phyloP scores from a whole-genome alignment of 2,113 vertebrate genomes.

The Neogobius melanostomus region DNA sequence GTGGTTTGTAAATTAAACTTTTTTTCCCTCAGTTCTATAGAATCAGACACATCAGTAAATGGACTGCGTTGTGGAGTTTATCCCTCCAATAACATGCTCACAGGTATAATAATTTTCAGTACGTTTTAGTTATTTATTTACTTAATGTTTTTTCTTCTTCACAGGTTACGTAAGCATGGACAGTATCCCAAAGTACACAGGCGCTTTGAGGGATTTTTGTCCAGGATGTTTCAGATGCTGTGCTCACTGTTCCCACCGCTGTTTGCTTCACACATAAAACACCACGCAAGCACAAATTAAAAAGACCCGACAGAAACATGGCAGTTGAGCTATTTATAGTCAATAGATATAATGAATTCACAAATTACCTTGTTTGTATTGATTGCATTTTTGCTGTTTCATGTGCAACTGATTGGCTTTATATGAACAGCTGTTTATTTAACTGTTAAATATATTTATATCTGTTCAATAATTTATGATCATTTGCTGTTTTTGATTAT shows the following conservation, averaged over 20 bases:
- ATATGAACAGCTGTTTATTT: neutral
- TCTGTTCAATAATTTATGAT: neutral
- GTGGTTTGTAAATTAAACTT: too few relatives aligned
- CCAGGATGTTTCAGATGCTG: slow-evolving; percentile 41
- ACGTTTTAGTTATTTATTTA: neutral
- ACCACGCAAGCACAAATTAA: neutral
- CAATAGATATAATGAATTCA: neutral
- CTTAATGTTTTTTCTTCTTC: neutral
- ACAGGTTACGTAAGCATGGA: slow-evolving; percentile 63
- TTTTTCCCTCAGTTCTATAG: slow-evolving; percentile 47
- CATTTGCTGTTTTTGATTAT: neutral
- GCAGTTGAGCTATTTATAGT: neutral
- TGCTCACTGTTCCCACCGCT: slow-evolving; percentile 34
- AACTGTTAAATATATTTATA: neutral
- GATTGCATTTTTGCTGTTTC: neutral
- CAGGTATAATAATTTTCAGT: slow-evolving; percentile 52
- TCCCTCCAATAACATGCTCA: slow-evolving; percentile 48
- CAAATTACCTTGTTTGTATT: neutral
- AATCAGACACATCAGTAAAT: slow-evolving; percentile 27
- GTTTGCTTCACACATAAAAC: neutral
- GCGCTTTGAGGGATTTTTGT: slow-evolving; percentile 60
- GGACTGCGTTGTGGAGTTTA: slow-evolving; percentile 37
- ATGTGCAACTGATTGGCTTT: neutral
- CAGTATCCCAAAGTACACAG: slow-evolving; percentile 64
- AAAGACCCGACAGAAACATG: neutral